Base-by-base conservation (phyloP, 2,113 vertebrate species). In the Phyllostomus discolor region DNA sequence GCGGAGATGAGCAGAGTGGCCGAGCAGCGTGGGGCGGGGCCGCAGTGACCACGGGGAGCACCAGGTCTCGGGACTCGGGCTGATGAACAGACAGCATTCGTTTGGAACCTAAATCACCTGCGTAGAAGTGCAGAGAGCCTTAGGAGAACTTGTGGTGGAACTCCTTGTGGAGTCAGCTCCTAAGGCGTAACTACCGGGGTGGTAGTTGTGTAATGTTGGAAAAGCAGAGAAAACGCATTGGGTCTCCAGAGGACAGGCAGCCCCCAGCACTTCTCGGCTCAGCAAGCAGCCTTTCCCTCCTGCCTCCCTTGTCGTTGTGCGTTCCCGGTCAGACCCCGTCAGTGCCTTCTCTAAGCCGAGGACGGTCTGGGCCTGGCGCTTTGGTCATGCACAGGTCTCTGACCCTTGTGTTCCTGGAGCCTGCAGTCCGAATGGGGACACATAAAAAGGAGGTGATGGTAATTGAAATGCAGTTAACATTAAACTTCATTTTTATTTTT, bases 401-500 rank as follows among this genome's bases (percentile, higher is more conserved):
- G 20, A 26, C 59, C 31, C 64, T 48, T 33, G 4, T 22, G 31
- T 75, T 95, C 76, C 70, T 86, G 75, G 59, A 85, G 9, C 46
- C 89, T 20, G 22, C 10, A 64, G 43, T 70, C 52, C 41, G 31
- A 80, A 43, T 80, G 38, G 43, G 20, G 31, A 48, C 48, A 66
- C 15, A 14, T 16, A 15, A 48, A 35, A 89, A 70, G 43, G 41
- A 81, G 28, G 17, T 84, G 22, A 57, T 50, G 81, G 33, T 67
- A 41, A 52, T 46, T 72, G 66, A 76, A 90, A 62, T 43, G 15
- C 4, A 14, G 7, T 50, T 57, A 88, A 88, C 10, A 8, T 15
- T 76, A 33, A 66, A 59, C 66, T 50, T 81, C 43, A 46, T 26
- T 72, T 80, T 82, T 22, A 72, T 83, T 84, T 90, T 83, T 83